Percentiles rank a stretch among this genome's conserved stretches.
phyloP scores from a whole-genome alignment of 2,113 vertebrate genomes.

The mouse (Mus musculus) region GRCm39 chr2:80313001-80313500 shows the following conservation, averaged over 20 bases:
- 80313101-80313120: conserved; percentile 64
- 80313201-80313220: conserved; percentile 52
- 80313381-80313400: not conserved
- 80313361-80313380: conserved; percentile 34
- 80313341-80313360: not conserved
- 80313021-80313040: not conserved
- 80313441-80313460: conserved; percentile 16
- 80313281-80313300: conserved; percentile 23
- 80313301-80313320: conserved; percentile 24
- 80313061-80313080: conserved; percentile 33
- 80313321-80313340: not conserved
- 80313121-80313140: conserved; percentile 52
- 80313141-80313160: conserved; percentile 50
- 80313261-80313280: not conserved
- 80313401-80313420: not conserved
- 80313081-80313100: conserved; percentile 12
- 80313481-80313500: not conserved
- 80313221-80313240: conserved; percentile 74
- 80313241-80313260: not conserved
- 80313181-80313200: conserved; percentile 57
- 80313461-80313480: conserved; percentile 5
- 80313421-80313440: not conserved
- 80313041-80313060: conserved; percentile 40
- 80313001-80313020: conserved; percentile 11
- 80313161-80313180: conserved; percentile 30